Evolutionary conservation across 2,888 invertebrate genomes (phyloP).

Genomic region (Nomada ruficornis): DNA sequence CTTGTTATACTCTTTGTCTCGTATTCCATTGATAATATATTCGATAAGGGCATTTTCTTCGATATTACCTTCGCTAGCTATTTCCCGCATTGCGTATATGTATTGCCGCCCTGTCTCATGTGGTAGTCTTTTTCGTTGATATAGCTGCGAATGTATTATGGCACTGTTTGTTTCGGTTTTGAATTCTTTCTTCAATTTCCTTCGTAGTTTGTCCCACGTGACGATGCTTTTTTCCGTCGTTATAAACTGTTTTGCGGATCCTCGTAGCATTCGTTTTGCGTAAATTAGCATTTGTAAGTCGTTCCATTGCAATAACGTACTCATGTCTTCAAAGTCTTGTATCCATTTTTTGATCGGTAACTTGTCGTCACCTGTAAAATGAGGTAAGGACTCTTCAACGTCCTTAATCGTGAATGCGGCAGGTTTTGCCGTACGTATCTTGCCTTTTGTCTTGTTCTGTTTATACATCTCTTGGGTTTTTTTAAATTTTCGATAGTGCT

Average conservation of each 20-base stretch:
- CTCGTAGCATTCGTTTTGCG: conserved; percentile 4
- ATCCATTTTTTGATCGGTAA: conserved; percentile 9
- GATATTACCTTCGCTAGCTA: too few species aligned
- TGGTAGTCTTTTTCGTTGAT: too few species aligned
- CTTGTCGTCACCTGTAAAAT: background rate
- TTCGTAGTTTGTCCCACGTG: background rate
- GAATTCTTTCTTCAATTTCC: background rate
- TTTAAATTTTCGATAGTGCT: too few species aligned
- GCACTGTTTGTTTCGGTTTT: conserved; percentile 1
- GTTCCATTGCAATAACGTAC: background rate
- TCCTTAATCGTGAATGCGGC: background rate
- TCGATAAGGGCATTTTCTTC: too few species aligned
- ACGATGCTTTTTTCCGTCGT: background rate
- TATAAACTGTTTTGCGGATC: background rate
- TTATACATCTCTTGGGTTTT: too few species aligned
- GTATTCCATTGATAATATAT: too few species aligned
- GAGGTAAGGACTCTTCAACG: background rate
- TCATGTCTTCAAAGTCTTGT: background rate
- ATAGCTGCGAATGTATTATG: background rate
- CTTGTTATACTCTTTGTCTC: too few species aligned
- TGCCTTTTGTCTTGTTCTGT: too few species aligned
- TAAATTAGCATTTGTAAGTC: background rate
- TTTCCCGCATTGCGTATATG: too few species aligned
- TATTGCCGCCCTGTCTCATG: too few species aligned
- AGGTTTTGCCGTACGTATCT: too few species aligned